phyloP scores from a whole-genome alignment of 92 coral and sea anemone genomes.

The Epizoanthus stellaris region DNA sequence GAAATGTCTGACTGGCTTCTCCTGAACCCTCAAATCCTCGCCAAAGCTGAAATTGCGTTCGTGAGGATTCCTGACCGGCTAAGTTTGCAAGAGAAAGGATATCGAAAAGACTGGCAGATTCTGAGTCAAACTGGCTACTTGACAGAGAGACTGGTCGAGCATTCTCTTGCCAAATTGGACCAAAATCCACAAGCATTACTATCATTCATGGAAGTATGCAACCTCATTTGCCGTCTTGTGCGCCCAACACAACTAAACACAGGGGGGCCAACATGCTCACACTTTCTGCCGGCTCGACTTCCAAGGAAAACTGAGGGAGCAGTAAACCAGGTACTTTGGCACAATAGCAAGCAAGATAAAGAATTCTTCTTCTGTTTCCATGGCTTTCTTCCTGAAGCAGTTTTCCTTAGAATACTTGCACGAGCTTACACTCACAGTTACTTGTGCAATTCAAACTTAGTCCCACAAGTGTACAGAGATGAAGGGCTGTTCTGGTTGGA shows the following conservation, averaged over 20 bases:
- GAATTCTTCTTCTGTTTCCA: conserved; percentile 16
- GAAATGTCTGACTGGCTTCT: conserved; percentile 24
- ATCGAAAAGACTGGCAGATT: conserved; percentile 20
- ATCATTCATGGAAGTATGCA: conserved; percentile 19
- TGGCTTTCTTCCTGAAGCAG: conserved; percentile 17
- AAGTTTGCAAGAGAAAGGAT: conserved; percentile 15
- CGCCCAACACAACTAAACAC: neutral
- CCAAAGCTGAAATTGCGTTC: conserved; percentile 11
- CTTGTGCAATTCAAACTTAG: neutral
- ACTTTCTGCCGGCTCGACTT: conserved; percentile 14
- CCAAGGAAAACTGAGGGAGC: neutral
- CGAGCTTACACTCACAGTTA: conserved; percentile 14
- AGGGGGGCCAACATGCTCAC: neutral
- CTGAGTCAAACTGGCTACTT: conserved; percentile 7
- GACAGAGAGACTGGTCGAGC: conserved; percentile 16
- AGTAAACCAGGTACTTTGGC: neutral
- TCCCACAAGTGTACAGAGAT: neutral
- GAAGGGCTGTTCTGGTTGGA: conserved; percentile 12
- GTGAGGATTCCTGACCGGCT: conserved; percentile 14
- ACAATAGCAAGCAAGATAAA: conserved; percentile 14
- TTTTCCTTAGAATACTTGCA: conserved; percentile 7
- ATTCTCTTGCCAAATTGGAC: conserved; percentile 8
- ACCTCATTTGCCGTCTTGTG: conserved; percentile 12
- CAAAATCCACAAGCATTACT: conserved; percentile 8
- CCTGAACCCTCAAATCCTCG: conserved; percentile 4